Evolutionary conservation across 2,888 invertebrate species (phyloP).

Genomic region (Scaptomyza cyrtandrae): DNA sequence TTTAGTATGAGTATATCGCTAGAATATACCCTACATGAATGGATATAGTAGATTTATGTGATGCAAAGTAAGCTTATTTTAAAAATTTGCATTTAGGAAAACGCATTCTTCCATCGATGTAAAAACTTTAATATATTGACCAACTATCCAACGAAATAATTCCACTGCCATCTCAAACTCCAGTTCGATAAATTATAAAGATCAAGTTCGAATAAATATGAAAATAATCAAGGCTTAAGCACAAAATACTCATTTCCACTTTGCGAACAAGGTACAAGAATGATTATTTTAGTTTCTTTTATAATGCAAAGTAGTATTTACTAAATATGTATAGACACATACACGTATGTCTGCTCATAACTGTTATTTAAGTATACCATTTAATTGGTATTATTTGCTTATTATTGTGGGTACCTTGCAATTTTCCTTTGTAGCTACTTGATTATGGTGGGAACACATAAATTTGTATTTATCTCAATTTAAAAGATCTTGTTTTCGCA

Average conservation of each 20-base stretch:
- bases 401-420: constrained; percentile 19
- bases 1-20: neutral
- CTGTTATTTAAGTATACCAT: constrained; percentile 34
- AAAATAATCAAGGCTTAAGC: neutral
- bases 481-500: neutral
- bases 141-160: no score
- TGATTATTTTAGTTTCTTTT: neutral
- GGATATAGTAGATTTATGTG: no score
- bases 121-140: no score
- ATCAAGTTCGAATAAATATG: neutral
- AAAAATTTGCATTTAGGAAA: no score
- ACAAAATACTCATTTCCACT: neutral
- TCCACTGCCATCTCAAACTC: neutral
- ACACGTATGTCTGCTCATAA: constrained; percentile 36
- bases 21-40: neutral
- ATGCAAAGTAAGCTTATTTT: no score
- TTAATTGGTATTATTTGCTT: constrained; percentile 28
- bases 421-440: constrained; percentile 11
- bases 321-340: neutral
- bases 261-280: neutral
- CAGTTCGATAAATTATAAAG: neutral
- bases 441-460: constrained; percentile 24
- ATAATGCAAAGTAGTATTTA: constrained; percentile 4
- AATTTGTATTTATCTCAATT: neutral
- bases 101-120: no score